Evolutionary conservation across 2,113 vertebrate genomes (phyloP), one percentile per base, ranked within the genome.

Genomic region (Prunella himalayana): DNA sequence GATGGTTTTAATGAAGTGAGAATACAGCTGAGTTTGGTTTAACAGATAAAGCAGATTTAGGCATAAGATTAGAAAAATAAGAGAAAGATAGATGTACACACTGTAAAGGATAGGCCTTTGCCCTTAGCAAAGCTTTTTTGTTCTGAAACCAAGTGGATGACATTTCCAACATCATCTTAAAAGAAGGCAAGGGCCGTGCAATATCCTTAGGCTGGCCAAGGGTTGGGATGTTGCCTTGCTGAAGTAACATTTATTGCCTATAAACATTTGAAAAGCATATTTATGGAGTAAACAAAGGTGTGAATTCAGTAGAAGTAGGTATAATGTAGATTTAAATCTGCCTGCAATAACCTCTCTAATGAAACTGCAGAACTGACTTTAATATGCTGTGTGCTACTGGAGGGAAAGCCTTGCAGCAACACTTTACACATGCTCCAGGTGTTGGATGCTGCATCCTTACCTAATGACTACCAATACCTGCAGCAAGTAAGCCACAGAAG

Each of bases 31-130:
- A 82, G 82, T 75, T 89, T 92, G 88, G 73, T 84, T 87, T 73
- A 94, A 88, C 8, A 86, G 88, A 92, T 89, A 90, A 93, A 84
- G 64, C 11, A 47, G 86, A 84, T 95, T 90, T 69, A 80, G 89
- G 90, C 88, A 76, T 79, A 92, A 86, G 85, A 88, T 95, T 89
- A 96, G 87, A 95, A 95, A 92, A 92, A 83, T 53, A 90, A 93
- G 87, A 81, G 57, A 66, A 20, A 89, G 66, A 93, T 64, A 86
- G 91, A 96, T 79, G n/a, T 35, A 0, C 60, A 61, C 2, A 2
- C 84, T 50, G 59, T 79, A 85, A 85, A 89, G 84, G 45, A 82
- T 28, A 80, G 89, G 47, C 70, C 75, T 95, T 96, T 95, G 89
- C 82, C 78, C 84, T 89, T 57, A 90, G 89, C 66, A 87, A 54